A percentile compares a stretch with the other conserved stretches of the same genome.
phyloP scores from a whole-genome alignment of 2,113 vertebrate species.

The Ictalurus furcatus region DNA sequence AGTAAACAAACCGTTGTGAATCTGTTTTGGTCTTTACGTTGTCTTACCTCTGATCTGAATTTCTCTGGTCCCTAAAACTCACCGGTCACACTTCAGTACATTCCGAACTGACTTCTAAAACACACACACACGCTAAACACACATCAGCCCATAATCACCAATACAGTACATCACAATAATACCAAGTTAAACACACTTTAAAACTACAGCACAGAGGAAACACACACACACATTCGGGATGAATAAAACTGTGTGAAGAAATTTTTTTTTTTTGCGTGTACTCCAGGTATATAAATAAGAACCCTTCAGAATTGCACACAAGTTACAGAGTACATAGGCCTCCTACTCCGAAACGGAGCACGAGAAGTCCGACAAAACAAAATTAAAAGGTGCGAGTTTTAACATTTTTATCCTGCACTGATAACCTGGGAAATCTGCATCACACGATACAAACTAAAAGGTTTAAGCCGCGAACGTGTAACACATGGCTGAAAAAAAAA shows the following conservation, averaged over 20 bases:
- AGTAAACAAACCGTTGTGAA: neutral
- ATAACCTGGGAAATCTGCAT: neutral
- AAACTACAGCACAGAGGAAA: neutral
- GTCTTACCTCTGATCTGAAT: neutral
- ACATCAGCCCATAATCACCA: neutral
- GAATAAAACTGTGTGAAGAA: no score
- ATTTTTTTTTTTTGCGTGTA: neutral
- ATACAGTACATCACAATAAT: neutral
- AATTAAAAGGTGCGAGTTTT: neutral
- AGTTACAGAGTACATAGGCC: neutral
- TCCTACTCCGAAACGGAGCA: neutral
- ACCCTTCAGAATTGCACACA: neutral
- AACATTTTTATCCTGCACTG: neutral
- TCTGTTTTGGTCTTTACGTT: neutral
- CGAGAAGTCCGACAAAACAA: neutral
- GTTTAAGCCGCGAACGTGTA: neutral
- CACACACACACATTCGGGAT: neutral
- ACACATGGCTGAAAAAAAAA: neutral
- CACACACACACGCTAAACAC: neutral
- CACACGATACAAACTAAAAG: neutral
- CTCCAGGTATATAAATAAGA: neutral
- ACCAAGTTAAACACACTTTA: neutral
- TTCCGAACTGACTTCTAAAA: neutral
- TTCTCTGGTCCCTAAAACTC: constrained; percentile 29
- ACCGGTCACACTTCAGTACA: neutral